phyloP scores from a whole-genome alignment of 1,140 invertebrate species.

The Leptestheria dahalacensis region DNA sequence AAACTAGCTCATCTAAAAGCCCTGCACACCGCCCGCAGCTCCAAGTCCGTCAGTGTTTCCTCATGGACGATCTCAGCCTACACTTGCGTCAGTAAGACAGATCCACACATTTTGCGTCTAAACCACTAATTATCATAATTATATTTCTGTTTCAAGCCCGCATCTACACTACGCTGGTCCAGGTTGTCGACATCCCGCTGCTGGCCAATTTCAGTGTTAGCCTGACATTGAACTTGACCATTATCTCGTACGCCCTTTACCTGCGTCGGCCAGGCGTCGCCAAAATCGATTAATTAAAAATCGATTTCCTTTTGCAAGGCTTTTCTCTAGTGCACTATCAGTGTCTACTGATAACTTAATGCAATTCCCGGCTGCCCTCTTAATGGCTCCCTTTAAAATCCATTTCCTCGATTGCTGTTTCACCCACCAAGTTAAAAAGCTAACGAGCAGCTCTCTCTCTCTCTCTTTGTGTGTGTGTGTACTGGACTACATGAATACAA shows the following conservation, averaged over 20 bases:
- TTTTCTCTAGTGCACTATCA: no score
- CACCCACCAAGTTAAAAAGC: no score
- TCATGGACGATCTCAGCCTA: slow-evolving; percentile 22
- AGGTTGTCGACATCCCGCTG: slow-evolving; percentile 19
- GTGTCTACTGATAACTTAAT: background rate
- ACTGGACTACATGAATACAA: no score
- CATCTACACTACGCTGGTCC: slow-evolving; percentile 19
- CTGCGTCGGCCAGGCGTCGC: slow-evolving; percentile 8
- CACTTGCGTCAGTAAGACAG: slow-evolving; percentile 21
- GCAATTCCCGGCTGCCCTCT: background rate
- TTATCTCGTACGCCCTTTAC: slow-evolving; percentile 19
- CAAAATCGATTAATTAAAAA: slow-evolving; percentile 3
- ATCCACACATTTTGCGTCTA: no score
- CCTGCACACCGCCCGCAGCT: slow-evolving; percentile 18
- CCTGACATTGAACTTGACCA: slow-evolving; percentile 18
- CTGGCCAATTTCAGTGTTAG: slow-evolving; percentile 20
- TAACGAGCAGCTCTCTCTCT: no score
- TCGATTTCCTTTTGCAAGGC: slow-evolving; percentile 1
- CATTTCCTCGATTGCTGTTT: no score
- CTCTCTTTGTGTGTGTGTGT: no score
- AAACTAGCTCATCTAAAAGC: slow-evolving; percentile 20
- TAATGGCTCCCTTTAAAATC: background rate
- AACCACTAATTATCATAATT: background rate
- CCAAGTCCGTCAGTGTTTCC: slow-evolving; percentile 18
- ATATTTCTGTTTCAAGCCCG: slow-evolving; percentile 18